These are phyloP conservation scores for Helleia helle DNA, from an alignment of 2,888 invertebrate species.

Conservation along the genomic window DNA sequence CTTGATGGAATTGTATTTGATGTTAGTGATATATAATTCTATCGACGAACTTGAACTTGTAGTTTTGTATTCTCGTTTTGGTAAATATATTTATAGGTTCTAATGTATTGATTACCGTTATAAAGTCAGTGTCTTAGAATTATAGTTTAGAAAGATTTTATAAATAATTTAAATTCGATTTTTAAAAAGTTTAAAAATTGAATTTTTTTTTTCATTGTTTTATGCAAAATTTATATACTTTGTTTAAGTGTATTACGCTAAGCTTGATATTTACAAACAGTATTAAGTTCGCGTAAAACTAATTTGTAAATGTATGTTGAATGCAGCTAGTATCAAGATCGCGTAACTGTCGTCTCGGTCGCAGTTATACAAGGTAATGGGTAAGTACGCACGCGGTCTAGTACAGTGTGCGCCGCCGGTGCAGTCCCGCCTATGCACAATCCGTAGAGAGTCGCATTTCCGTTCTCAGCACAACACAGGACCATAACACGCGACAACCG, in stretches of 20 bases:
- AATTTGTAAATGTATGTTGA: conserved; percentile 18
- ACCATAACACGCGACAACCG: conserved; percentile 64
- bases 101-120: too few species aligned
- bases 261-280: too few species aligned
- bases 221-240: too few species aligned
- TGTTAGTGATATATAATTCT: background rate
- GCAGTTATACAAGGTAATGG: conserved; percentile 75
- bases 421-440: conserved; percentile 75
- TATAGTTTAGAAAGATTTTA: too few species aligned
- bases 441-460: conserved; percentile 66
- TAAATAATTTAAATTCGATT: too few species aligned
- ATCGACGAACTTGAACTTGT: background rate
- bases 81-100: too few species aligned
- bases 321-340: conserved; percentile 47
- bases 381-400: conserved; percentile 73
- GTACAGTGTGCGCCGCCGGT: conserved; percentile 70
- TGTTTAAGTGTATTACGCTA: too few species aligned
- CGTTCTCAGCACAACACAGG: conserved; percentile 48
- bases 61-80: too few species aligned
- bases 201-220: too few species aligned
- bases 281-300: background rate
- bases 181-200: too few species aligned
- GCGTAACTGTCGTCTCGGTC: conserved; percentile 36
- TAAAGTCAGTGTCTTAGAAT: too few species aligned
- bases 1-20: conserved; percentile 15